These are phyloP conservation scores for Petrocephalus zakoni DNA, from an alignment of 2,113 vertebrate genomes.

Conservation along the genomic window DNA sequence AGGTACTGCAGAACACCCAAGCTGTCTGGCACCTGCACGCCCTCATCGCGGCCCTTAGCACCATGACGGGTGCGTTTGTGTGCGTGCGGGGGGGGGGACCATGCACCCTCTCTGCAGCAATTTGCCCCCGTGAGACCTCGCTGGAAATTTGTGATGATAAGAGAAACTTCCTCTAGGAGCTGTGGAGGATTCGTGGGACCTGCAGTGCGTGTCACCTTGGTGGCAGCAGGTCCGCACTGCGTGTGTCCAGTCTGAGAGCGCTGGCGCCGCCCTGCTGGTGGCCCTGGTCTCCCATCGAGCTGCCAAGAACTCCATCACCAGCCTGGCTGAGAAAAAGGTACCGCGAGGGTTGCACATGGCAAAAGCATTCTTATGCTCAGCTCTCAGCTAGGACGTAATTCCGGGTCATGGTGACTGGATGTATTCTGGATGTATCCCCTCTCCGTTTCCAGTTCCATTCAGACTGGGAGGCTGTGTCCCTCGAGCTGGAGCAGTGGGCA, in stretches of 20 bases:
- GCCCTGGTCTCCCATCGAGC: slow-evolving; percentile 77
- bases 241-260: slow-evolving; percentile 77
- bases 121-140: not conserved
- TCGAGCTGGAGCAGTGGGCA: slow-evolving; percentile 91
- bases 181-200: slow-evolving; percentile 82
- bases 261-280: slow-evolving; percentile 77
- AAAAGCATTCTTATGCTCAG: not conserved
- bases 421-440: not conserved
- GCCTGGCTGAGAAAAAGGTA: slow-evolving; percentile 71
- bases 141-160: not conserved
- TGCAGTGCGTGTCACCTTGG: slow-evolving; percentile 88
- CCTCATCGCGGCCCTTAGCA: slow-evolving; percentile 74
- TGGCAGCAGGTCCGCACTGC: slow-evolving; percentile 89
- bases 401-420: not conserved
- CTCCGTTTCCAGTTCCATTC: slow-evolving; percentile 53
- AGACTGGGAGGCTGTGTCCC: slow-evolving; percentile 88
- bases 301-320: slow-evolving; percentile 68
- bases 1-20: slow-evolving; percentile 69
- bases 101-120: not conserved
- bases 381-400: not conserved
- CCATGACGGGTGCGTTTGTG: slow-evolving; percentile 78
- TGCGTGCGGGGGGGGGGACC: not conserved
- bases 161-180: slow-evolving; percentile 58
- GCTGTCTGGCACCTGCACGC: slow-evolving; percentile 70
- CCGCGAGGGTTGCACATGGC: not conserved